These are phyloP conservation scores for Agelas oroides DNA, from an alignment of 37 sponge, comb jelly and placozoan genomes.

Conservation along the genomic window DNA sequence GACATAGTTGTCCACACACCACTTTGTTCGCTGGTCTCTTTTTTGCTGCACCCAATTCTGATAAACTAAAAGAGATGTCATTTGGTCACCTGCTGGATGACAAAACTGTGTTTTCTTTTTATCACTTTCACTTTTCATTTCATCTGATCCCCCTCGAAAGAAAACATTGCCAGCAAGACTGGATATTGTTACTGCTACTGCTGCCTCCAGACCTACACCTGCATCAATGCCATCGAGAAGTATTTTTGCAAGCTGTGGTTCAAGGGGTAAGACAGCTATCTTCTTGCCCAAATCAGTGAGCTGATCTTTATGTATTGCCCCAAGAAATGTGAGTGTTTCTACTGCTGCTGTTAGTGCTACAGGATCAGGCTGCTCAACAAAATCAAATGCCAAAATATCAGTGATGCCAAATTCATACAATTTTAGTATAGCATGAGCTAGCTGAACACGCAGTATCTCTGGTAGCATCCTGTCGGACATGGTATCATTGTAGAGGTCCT, in stretches of 20 bases:
- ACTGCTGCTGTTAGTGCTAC: conserved; percentile 61
- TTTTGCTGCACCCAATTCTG: conserved; percentile 34
- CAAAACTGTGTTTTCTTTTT: conserved; percentile 60
- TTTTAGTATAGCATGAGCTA: conserved; percentile 66
- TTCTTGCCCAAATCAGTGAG: conserved; percentile 61
- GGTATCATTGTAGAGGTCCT: conserved; percentile 23
- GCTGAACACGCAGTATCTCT: conserved; percentile 74
- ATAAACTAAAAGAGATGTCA: conserved; percentile 58
- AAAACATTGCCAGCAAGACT: conserved; percentile 59
- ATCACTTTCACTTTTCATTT: conserved; percentile 68
- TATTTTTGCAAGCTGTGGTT: conserved; percentile 71
- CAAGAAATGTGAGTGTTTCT: conserved; percentile 70
- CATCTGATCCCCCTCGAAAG: conserved; percentile 68
- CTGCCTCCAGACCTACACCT: conserved; percentile 61
- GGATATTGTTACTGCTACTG: conserved; percentile 57
- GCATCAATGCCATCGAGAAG: conserved; percentile 52
- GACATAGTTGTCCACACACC: conserved; percentile 77
- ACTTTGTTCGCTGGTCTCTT: conserved; percentile 44
- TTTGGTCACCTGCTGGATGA: conserved; percentile 60
- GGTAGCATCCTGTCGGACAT: conserved; percentile 62
- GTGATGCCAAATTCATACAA: conserved; percentile 74
- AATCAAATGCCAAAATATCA: conserved; percentile 71
- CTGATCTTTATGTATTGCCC: conserved; percentile 53
- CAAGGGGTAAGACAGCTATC: conserved; percentile 70
- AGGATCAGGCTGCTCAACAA: conserved; percentile 72